These are phyloP conservation scores for Bothrops jararaca DNA, from an alignment of 2,113 vertebrate genomes.

Conservation along the genomic window DNA sequence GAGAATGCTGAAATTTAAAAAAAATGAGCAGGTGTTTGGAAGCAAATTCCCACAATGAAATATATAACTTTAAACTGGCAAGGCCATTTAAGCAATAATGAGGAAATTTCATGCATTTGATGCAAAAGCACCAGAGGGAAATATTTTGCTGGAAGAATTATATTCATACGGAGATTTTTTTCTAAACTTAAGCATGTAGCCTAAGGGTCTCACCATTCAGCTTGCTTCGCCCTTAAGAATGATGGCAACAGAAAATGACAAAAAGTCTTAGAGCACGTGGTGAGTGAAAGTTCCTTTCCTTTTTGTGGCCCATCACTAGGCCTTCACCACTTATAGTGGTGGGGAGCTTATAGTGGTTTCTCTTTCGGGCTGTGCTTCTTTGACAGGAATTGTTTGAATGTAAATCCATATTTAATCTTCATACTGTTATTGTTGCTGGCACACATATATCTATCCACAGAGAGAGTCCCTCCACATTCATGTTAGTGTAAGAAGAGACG, in stretches of 20 bases:
- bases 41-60: conserved; percentile 59
- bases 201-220: neutral
- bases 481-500: neutral
- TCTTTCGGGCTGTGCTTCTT: neutral
- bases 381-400: neutral
- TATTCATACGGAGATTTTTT: conserved; percentile 55
- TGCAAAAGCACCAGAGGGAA: conserved; percentile 57
- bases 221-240: neutral
- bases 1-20: conserved; percentile 35
- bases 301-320: neutral
- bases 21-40: conserved; percentile 59
- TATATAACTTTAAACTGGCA: conserved; percentile 51
- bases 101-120: conserved; percentile 63
- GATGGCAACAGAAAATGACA: neutral
- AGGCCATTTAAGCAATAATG: conserved; percentile 62
- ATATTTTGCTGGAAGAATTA: conserved; percentile 57
- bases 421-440: neutral
- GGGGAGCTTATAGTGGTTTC: neutral
- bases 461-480: neutral
- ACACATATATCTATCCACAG: neutral
- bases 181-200: conserved; percentile 34
- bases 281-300: neutral
- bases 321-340: neutral
- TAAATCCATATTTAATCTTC: neutral
- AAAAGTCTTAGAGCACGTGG: neutral